phyloP scores from a whole-genome alignment of 2,113 vertebrate genomes.

The Pipa parva region DNA sequence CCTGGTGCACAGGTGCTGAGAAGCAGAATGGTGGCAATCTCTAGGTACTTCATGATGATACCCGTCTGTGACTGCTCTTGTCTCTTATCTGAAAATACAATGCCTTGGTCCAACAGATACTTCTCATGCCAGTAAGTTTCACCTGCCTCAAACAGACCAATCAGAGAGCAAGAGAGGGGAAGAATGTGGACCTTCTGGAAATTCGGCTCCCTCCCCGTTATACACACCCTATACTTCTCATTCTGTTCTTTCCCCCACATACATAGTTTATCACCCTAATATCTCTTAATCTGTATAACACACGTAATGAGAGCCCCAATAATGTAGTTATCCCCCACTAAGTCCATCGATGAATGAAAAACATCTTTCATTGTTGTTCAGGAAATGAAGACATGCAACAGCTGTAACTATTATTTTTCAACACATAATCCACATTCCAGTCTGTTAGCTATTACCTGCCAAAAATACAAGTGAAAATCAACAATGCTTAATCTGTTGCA shows the following conservation, averaged over 20 bases:
- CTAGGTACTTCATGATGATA: slow-evolving; percentile 10
- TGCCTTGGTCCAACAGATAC: slow-evolving; percentile 15
- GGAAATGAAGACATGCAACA: no score
- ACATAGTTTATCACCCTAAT: neutral
- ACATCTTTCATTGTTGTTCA: no score
- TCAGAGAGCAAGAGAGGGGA: neutral
- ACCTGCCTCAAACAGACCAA: slow-evolving; percentile 11
- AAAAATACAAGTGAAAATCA: neutral
- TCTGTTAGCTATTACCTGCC: neutral
- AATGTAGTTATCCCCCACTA: neutral
- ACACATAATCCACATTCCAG: neutral
- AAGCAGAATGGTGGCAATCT: neutral
- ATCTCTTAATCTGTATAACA: neutral
- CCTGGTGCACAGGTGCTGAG: slow-evolving; percentile 2
- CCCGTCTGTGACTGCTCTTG: neutral
- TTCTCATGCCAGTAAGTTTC: slow-evolving; percentile 22
- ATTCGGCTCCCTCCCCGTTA: slow-evolving; percentile 20
- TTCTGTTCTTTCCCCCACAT: neutral
- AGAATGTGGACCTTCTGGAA: slow-evolving; percentile 37
- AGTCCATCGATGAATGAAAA: no score
- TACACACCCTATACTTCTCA: neutral
- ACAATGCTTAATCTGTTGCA: no score
- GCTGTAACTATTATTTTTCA: neutral
- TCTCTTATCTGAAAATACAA: neutral
- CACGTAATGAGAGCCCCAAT: neutral